Evolutionary conservation across 2,888 invertebrate species (phyloP).

Genomic region (Drosophila affinis): DNA sequence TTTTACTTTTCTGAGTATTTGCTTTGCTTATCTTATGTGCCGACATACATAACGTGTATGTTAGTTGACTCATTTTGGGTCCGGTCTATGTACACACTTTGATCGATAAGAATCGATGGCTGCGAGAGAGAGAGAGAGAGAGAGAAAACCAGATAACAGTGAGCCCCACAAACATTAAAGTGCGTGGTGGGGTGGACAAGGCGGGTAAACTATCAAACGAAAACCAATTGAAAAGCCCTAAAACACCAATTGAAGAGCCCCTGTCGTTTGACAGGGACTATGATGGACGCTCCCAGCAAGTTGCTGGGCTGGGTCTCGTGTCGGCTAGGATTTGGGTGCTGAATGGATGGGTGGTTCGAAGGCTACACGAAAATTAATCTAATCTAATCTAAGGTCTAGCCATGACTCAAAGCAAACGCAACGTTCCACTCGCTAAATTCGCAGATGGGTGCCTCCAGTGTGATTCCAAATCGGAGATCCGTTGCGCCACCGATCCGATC

Average conservation of each 20-base stretch:
- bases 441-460: slow-evolving; percentile 82
- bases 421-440: slow-evolving; percentile 22
- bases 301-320: no score
- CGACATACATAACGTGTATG: neutral
- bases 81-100: slow-evolving; percentile 7
- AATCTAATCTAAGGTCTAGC: slow-evolving; percentile 30
- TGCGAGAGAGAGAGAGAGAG: neutral
- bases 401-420: slow-evolving; percentile 12
- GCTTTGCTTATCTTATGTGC: slow-evolving; percentile 19
- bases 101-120: slow-evolving; percentile 34
- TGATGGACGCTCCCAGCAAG: neutral
- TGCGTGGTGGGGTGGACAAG: neutral
- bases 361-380: slow-evolving; percentile 1
- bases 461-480: slow-evolving; percentile 70
- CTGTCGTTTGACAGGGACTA: neutral
- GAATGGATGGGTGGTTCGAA: neutral
- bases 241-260: neutral
- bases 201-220: neutral
- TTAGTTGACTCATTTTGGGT: slow-evolving; percentile 20
- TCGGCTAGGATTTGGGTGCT: neutral
- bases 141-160: slow-evolving; percentile 9
- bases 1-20: slow-evolving; percentile 6
- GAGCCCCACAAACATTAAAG: neutral
- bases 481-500: slow-evolving; percentile 79
- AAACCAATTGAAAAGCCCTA: neutral